Conservation (phyloP, 2,888 invertebrate species). For the Hirtodrosophila confusa region DNA sequence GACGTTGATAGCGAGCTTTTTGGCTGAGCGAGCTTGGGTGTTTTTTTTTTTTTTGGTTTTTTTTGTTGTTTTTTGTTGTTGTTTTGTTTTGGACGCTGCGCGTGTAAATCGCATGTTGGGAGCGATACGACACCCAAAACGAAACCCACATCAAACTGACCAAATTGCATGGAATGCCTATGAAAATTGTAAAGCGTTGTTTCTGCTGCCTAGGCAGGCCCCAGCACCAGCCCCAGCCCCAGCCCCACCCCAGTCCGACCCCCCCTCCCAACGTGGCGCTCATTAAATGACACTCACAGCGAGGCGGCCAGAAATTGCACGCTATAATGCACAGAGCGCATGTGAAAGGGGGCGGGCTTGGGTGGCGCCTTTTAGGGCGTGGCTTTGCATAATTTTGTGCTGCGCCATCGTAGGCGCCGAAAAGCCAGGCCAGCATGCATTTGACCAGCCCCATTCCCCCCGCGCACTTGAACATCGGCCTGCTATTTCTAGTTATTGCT, state of each 20-base stretch:
- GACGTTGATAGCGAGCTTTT: conserved; percentile 56
- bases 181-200: conserved; percentile 72
- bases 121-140: conserved; percentile 52
- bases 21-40: conserved; percentile 11
- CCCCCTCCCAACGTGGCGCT: conserved; percentile 55
- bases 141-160: conserved; percentile 78
- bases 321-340: conserved; percentile 67
- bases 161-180: conserved; percentile 77
- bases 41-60: not conserved
- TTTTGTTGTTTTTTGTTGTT: conserved; percentile 26
- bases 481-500: conserved; percentile 52
- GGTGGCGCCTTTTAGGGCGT: conserved; percentile 41
- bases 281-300: conserved; percentile 80
- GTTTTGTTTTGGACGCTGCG: conserved; percentile 31
- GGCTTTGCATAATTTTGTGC: conserved; percentile 80
- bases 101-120: conserved; percentile 51
- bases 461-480: not conserved
- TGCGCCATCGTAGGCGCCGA: conserved; percentile 63
- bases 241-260: not conserved
- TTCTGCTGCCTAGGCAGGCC: conserved; percentile 31
- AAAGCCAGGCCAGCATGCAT: conserved; percentile 60
- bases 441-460: conserved; percentile 1
- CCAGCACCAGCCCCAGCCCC: not conserved
- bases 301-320: conserved; percentile 65
- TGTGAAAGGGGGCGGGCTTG: not conserved